Evolutionary conservation across 1,140 invertebrate genomes (phyloP).

Genomic region (Pogonomyrmex californicus): DNA sequence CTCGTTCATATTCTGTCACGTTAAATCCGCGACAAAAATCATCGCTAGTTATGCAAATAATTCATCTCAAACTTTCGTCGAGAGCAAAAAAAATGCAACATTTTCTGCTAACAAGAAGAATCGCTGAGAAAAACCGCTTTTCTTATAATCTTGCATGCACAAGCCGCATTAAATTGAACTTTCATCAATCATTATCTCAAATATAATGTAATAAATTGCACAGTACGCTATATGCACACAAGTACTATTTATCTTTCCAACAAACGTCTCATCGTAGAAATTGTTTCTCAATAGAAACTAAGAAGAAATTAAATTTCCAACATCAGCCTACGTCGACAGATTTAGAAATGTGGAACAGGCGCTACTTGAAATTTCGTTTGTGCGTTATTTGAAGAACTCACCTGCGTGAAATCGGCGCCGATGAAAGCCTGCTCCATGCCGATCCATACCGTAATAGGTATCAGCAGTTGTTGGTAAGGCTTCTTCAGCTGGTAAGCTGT

Average conservation of each 20-base stretch:
- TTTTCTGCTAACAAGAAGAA: background rate
- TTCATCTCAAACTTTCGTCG: background rate
- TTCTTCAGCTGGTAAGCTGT: constrained; percentile 96
- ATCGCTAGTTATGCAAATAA: background rate
- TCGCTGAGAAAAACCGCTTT: background rate
- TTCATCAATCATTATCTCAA: background rate
- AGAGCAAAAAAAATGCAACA: background rate
- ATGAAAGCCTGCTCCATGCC: constrained; percentile 99
- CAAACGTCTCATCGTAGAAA: background rate
- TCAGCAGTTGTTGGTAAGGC: constrained; percentile 96
- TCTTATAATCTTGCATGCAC: background rate
- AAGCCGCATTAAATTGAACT: background rate
- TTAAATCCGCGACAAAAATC: background rate
- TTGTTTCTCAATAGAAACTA: constrained; percentile 5
- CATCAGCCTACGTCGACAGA: background rate
- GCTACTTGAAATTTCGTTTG: constrained; percentile 3
- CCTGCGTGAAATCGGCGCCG: constrained; percentile 97
- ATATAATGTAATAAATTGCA: background rate
- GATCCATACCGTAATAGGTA: constrained; percentile 98
- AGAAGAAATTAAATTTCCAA: background rate
- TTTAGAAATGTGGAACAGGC: background rate
- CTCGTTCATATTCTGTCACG: too few species aligned
- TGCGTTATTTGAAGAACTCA: constrained; percentile 81
- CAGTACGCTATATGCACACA: background rate
- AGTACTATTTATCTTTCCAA: background rate